Conservation (phyloP, 2,113 vertebrate species). For the Leiothrix lutea region DNA sequence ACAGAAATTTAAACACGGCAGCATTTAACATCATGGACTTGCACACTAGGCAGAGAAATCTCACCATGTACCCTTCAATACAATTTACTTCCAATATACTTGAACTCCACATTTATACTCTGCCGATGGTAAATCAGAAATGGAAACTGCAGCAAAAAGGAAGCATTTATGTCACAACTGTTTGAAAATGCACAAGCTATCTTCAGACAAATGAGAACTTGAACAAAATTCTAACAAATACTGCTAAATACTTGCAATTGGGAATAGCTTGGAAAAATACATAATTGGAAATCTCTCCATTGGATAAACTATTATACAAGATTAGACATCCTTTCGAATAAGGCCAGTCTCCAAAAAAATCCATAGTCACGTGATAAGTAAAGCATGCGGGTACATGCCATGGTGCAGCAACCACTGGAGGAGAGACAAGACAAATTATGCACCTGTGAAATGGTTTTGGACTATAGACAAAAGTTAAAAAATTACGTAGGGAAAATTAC, state of each 20-base stretch:
- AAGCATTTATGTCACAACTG: background rate
- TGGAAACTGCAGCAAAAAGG: background rate
- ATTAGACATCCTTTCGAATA: background rate
- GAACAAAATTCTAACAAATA: background rate
- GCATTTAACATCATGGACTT: background rate
- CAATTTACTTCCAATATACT: background rate
- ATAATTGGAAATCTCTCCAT: background rate
- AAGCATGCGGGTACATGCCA: background rate
- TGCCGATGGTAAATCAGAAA: background rate
- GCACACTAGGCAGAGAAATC: background rate
- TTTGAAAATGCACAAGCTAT: background rate
- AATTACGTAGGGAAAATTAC: background rate
- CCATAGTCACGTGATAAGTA: background rate
- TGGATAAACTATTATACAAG: background rate
- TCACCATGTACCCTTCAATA: background rate
- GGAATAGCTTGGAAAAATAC: background rate
- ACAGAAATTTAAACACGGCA: background rate
- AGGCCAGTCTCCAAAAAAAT: slow-evolving; percentile 14
- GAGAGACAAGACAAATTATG: background rate
- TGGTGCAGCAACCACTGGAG: background rate
- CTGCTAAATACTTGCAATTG: background rate
- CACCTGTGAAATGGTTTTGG: background rate
- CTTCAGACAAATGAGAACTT: background rate
- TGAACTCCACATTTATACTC: background rate
- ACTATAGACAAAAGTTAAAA: background rate